phyloP scores from a whole-genome alignment of 2,888 invertebrate genomes.

The Drosophila greeni region DNA sequence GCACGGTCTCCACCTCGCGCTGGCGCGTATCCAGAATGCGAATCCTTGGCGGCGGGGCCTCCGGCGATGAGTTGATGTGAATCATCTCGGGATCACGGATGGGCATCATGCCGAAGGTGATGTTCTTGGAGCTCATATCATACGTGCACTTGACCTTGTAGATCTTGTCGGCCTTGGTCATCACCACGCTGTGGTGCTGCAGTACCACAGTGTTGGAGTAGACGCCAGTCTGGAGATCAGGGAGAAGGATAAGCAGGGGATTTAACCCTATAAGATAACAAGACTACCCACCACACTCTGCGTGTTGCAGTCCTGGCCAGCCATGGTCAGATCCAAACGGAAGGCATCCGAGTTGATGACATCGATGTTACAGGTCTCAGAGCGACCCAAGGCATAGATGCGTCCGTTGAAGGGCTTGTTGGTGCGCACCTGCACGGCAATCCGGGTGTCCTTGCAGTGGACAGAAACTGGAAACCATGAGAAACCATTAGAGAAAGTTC shows the following conservation, averaged over 20 bases:
- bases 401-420: slow-evolving; percentile 97
- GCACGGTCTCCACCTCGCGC: slow-evolving; percentile 94
- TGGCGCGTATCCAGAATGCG: slow-evolving; percentile 91
- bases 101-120: slow-evolving; percentile 98
- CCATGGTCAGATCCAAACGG: slow-evolving; percentile 94
- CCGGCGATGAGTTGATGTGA: slow-evolving; percentile 95
- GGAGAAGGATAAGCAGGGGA: too few species aligned
- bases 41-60: slow-evolving; percentile 95
- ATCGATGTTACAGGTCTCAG: slow-evolving; percentile 96
- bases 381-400: slow-evolving; percentile 94
- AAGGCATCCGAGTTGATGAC: slow-evolving; percentile 95
- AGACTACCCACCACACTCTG: slow-evolving; percentile 94
- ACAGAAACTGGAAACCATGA: too few species aligned
- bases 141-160: slow-evolving; percentile 98
- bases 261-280: too few species aligned
- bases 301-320: slow-evolving; percentile 96
- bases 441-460: slow-evolving; percentile 95
- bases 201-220: slow-evolving; percentile 96
- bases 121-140: slow-evolving; percentile 97
- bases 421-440: slow-evolving; percentile 94
- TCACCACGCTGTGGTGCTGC: slow-evolving; percentile 96
- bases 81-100: slow-evolving; percentile 97
- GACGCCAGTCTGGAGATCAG: slow-evolving; percentile 93
- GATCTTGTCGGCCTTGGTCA: slow-evolving; percentile 97
- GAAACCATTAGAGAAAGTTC: too few species aligned